Percentiles rank a stretch among this genome's conserved stretches.
phyloP scores from a whole-genome alignment of 2,113 vertebrate species.

The Elephas maximus region DNA sequence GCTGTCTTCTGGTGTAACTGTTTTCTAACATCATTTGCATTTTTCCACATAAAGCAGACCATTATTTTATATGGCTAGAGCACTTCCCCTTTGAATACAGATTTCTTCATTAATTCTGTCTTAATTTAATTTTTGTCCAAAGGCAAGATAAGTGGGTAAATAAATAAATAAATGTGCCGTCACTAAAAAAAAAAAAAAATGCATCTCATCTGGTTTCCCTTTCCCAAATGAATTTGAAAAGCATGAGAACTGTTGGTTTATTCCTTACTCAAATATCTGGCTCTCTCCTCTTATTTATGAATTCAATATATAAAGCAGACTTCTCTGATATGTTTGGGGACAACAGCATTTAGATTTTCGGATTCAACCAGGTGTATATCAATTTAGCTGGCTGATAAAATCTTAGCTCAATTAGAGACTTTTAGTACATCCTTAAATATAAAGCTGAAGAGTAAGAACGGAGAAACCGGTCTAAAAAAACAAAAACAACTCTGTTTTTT shows the following conservation, averaged over 20 bases:
- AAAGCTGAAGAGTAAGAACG: constrained; percentile 35
- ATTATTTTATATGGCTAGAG: background rate
- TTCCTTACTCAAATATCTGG: background rate
- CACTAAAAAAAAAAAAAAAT: background rate
- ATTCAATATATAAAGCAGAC: background rate
- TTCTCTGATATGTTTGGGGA: background rate
- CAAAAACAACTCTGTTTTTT: background rate
- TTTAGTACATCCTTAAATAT: background rate
- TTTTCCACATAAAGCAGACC: background rate
- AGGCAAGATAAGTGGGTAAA: background rate
- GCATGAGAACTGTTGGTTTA: background rate
- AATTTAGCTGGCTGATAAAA: background rate
- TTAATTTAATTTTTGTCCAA: constrained; percentile 20
- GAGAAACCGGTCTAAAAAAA: background rate
- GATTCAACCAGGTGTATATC: background rate
- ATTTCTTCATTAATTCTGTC: background rate
- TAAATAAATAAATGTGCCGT: background rate
- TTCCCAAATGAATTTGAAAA: constrained; percentile 27
- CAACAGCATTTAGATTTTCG: background rate
- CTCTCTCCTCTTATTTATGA: background rate
- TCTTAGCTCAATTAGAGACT: background rate
- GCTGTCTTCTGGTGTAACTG: background rate
- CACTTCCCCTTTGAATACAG: background rate
- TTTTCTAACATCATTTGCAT: constrained; percentile 17
- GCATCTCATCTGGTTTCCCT: background rate